Percentiles rank a stretch among this genome's conserved stretches.
Conservation (phyloP, 2,113 vertebrate species). For the Malurus elegans region DNA sequence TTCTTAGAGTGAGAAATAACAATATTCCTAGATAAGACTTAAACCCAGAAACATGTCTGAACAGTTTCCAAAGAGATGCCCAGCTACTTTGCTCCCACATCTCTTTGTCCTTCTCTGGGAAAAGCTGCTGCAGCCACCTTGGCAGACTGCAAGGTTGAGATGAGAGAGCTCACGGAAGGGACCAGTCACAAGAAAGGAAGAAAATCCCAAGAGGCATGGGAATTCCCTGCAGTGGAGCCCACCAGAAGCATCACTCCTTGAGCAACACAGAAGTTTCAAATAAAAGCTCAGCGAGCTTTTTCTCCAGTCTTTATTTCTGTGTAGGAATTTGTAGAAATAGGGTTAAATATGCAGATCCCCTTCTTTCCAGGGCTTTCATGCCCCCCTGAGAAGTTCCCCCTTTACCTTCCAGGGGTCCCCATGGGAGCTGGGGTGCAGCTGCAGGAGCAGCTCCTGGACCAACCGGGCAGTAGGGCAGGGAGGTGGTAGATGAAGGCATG, state of each 20-base stretch:
- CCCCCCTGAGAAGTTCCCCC: not conserved
- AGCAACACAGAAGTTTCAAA: not conserved
- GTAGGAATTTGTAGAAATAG: not conserved
- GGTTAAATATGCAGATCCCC: not conserved
- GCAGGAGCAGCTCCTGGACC: accelerated
- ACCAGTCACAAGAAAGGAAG: not conserved
- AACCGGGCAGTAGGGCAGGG: not conserved
- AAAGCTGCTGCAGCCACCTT: not conserved
- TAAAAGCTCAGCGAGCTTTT: not conserved
- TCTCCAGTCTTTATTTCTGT: not conserved
- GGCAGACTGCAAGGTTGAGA: not conserved
- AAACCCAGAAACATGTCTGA: not conserved
- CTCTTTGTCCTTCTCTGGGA: not conserved
- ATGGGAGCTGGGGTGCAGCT: accelerated
- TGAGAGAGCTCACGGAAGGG: not conserved
- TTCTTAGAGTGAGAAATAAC: not conserved
- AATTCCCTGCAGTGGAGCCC: not conserved
- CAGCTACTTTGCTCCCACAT: not conserved
- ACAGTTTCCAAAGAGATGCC: not conserved
- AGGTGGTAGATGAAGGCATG: not conserved
- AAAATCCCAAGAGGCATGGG: not conserved
- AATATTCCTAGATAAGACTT: not conserved
- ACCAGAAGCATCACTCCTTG: not conserved
- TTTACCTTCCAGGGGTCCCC: not conserved
- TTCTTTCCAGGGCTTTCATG: not conserved